Conservation (phyloP, 2,797 vertebrate species). For the Sebastes matsubarae region DNA sequence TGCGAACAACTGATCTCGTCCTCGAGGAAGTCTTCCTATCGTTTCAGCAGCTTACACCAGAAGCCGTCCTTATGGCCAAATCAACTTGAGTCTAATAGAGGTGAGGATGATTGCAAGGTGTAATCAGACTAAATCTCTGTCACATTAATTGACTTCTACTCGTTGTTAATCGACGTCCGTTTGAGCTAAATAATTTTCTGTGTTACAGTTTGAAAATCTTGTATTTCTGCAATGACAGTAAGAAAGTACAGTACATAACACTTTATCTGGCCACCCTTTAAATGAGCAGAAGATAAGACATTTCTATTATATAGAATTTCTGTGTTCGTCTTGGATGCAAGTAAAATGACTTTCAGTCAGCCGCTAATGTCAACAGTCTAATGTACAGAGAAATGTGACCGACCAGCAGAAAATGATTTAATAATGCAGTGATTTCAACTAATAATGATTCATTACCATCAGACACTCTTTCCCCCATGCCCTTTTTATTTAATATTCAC, state of each 20-base stretch:
- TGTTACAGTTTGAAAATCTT: constrained; percentile 10
- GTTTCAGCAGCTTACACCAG: constrained; percentile 30
- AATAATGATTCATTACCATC: constrained; percentile 41
- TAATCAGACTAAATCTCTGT: constrained; percentile 43
- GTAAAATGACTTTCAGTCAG: constrained; percentile 27
- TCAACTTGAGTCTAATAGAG: constrained; percentile 39
- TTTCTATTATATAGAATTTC: constrained; percentile 21
- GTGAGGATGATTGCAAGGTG: constrained; percentile 32
- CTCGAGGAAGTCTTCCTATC: constrained; percentile 32
- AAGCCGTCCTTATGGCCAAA: constrained; percentile 35
- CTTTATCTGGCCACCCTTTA: constrained; percentile 15
- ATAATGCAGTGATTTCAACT: constrained; percentile 19
- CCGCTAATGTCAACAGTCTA: constrained; percentile 27
- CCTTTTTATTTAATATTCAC: constrained; percentile 19
- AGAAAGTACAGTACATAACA: constrained; percentile 1
- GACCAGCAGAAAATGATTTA: constrained; percentile 31
- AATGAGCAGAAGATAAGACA: constrained; percentile 11
- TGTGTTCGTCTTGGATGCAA: constrained; percentile 9
- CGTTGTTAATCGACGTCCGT: constrained; percentile 36
- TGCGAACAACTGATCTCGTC: constrained; percentile 30
- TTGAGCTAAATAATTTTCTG: constrained; percentile 12
- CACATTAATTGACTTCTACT: constrained; percentile 52
- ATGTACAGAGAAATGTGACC: constrained; percentile 33
- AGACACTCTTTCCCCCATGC: not conserved
- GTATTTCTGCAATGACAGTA: constrained; percentile 1